Evolutionary conservation across 1,140 invertebrate species (phyloP), one percentile per base, ranked within the genome.

Genomic region (Doryteuthis pealeii): DNA sequence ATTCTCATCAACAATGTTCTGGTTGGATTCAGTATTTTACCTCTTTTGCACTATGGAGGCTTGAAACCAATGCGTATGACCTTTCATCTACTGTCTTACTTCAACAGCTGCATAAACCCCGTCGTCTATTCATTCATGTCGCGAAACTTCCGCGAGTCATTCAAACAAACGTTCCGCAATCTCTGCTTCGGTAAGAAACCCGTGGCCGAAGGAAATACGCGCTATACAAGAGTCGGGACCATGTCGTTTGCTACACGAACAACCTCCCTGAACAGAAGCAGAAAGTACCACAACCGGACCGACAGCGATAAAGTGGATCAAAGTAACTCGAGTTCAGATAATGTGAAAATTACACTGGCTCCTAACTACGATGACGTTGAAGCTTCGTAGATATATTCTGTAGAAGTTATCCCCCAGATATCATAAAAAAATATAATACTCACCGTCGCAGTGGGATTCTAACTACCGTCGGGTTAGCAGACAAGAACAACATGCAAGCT

Each of bases 91-190:
- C 92, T 86, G 68, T 77, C 83, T 14, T 86, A 86, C 74, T 54
- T 79, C 65, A 87, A 86, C 89, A 91, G 92, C 82, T 93, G 92
- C 80, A 90, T 94, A 75, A 94, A 94, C 88, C 93, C 93, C 10
- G 90, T 94, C 70, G 90, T 94, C 14, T 94, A 94, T 83, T 92
- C 92, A 32, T 94, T 94, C 86, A 93, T 94, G 91, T 94, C 93
- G 14, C 91, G 92, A 81, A 93, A 92, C 86, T 94, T 94, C 87
- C 87, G 93, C 15, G 67, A 92, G 77, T 92, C 91, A 49, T 91
- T 91, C 86, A 85, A 85, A 49, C 78, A 87, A 82, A 78, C 89
- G 0, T 78, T 90, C 30, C 83, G 84, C 77, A 79, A 82, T 54
- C 89, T 65, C 1, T 89, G 91, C 8, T 92, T 91, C 71, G 89